Evolutionary conservation across 2,888 invertebrate species (phyloP).

Genomic region (Artemia sinica): DNA sequence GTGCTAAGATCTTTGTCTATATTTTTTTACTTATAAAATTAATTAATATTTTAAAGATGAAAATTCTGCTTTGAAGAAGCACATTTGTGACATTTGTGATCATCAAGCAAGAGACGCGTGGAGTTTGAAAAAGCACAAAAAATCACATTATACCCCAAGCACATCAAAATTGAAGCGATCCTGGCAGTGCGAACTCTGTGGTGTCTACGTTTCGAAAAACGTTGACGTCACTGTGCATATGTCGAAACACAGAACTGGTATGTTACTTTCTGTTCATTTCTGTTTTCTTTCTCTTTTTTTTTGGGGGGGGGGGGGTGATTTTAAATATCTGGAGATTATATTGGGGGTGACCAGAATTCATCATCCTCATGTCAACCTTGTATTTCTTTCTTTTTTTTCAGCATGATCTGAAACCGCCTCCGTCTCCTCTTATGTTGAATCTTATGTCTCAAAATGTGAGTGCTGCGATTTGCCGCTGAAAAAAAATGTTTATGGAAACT

Average conservation of each 20-base stretch:
- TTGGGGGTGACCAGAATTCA: no score
- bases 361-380: no score
- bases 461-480: no score
- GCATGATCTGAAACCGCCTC: no score
- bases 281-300: not conserved
- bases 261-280: not conserved
- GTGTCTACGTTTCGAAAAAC: not conserved
- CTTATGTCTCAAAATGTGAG: no score
- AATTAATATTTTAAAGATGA: no score
- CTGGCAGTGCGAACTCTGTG: not conserved
- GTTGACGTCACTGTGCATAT: not conserved
- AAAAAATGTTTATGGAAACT: no score
- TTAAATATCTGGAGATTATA: no score
- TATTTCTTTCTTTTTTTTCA: no score
- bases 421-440: no score
- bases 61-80: not conserved
- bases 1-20: no score
- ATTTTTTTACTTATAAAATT: no score
- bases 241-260: not conserved
- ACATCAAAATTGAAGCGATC: not conserved
- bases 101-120: not conserved
- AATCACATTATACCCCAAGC: constrained; percentile 8
- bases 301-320: not conserved
- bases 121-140: constrained; percentile 1
- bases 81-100: not conserved